Percentiles rank a stretch among this genome's conserved stretches.
Evolutionary conservation across 2,797 vertebrate genomes (phyloP).

Genomic region (Chloroceryle amazona): DNA sequence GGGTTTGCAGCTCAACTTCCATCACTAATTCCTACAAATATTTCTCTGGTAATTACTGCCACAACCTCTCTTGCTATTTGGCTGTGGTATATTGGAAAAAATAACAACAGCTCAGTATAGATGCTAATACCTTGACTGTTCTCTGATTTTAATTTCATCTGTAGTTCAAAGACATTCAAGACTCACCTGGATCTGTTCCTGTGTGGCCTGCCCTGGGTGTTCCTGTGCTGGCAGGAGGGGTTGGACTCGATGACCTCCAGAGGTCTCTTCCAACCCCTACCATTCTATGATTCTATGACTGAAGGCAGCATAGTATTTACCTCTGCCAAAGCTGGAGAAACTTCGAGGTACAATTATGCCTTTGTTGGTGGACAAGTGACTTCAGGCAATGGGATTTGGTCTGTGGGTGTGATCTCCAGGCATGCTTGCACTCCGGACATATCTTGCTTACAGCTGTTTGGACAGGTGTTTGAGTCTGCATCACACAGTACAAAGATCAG

Average conservation of each 20-base stretch:
- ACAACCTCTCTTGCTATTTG: background rate
- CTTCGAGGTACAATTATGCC: fast-evolving
- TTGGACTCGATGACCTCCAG: too few species aligned
- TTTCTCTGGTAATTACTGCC: background rate
- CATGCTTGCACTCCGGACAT: background rate
- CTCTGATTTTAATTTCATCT: background rate
- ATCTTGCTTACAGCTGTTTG: background rate
- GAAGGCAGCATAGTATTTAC: background rate
- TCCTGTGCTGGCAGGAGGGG: too few species aligned
- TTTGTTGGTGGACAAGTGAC: background rate
- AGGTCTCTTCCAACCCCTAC: too few species aligned
- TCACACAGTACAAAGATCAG: fast-evolving
- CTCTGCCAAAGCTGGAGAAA: background rate
- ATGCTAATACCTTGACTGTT: background rate
- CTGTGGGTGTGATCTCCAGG: background rate
- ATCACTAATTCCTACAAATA: background rate
- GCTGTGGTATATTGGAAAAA: background rate
- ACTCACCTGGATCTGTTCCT: too few species aligned
- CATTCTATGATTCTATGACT: too few species aligned
- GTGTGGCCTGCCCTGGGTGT: too few species aligned
- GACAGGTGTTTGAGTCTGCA: background rate
- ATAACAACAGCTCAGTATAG: background rate
- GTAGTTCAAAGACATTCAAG: too few species aligned
- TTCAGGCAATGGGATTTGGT: background rate
- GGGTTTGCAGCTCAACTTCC: background rate